Evolutionary conservation across 2,113 vertebrate species (phyloP).

Genomic region (Chaetodon trifascialis): DNA sequence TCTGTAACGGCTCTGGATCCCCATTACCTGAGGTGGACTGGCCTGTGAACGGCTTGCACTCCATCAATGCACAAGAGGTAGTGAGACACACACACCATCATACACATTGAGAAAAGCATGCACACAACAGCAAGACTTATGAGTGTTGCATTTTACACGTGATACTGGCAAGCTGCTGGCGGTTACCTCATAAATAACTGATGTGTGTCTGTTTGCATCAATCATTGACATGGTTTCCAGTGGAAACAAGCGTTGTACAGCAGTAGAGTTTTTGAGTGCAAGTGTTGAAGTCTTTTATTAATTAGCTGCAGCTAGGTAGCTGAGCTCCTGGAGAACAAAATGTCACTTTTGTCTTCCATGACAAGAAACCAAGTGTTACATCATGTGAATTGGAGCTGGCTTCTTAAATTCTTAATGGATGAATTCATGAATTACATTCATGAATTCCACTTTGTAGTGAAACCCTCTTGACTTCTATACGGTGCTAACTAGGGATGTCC

Average conservation of each 20-base stretch:
- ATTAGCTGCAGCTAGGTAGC: background rate
- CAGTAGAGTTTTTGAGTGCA: background rate
- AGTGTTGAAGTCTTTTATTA: background rate
- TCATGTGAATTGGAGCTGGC: too few species aligned
- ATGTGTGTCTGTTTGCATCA: slow-evolving; percentile 19
- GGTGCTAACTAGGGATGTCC: too few species aligned
- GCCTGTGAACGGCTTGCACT: slow-evolving; percentile 90
- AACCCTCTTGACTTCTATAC: too few species aligned
- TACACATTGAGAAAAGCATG: background rate
- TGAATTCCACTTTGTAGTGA: too few species aligned
- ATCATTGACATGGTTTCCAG: background rate
- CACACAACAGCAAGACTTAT: background rate
- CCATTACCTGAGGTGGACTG: slow-evolving; percentile 96
- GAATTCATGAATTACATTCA: too few species aligned
- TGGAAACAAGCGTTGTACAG: background rate
- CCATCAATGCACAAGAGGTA: slow-evolving; percentile 91
- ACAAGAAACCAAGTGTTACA: too few species aligned
- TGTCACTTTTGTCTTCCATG: background rate
- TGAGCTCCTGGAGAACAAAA: background rate
- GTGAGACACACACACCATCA: slow-evolving; percentile 3
- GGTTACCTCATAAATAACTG: background rate
- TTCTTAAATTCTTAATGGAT: too few species aligned
- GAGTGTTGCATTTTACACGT: background rate
- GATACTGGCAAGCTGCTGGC: background rate
- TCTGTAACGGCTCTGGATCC: slow-evolving; percentile 92